phyloP scores from a whole-genome alignment of 2,113 vertebrate species.

The Coptodon rendalli region DNA sequence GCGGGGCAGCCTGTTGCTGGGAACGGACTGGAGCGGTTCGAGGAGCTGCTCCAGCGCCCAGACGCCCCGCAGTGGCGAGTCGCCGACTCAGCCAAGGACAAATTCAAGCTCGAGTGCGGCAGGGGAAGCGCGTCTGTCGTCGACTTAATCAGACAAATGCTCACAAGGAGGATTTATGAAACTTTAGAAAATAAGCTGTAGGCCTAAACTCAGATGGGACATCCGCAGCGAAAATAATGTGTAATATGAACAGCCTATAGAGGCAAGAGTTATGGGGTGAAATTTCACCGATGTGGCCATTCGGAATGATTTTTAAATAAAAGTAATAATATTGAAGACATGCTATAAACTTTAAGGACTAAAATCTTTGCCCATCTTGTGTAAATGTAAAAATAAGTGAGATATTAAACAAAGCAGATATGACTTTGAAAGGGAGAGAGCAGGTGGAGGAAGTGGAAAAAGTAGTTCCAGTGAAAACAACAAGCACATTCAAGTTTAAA shows the following conservation, averaged over 20 bases:
- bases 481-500: not conserved
- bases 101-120: slow-evolving; percentile 15
- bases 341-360: not conserved
- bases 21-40: not conserved
- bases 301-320: not conserved
- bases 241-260: not conserved
- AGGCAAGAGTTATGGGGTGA: not conserved
- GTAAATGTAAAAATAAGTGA: not conserved
- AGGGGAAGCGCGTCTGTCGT: slow-evolving; percentile 15
- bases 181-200: slow-evolving; percentile 32
- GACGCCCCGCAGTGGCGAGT: slow-evolving; percentile 79
- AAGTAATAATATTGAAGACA: not conserved
- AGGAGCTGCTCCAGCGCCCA: slow-evolving; percentile 65
- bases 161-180: slow-evolving; percentile 32
- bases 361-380: not conserved
- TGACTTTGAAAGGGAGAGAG: not conserved
- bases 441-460: not conserved
- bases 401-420: not conserved
- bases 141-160: slow-evolving; percentile 27
- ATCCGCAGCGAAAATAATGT: slow-evolving; percentile 2
- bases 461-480: not conserved
- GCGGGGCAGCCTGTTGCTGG: not conserved
- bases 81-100: slow-evolving; percentile 17
- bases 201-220: slow-evolving; percentile 16
- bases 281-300: not conserved